Percentiles rank a stretch among this genome's conserved stretches.
phyloP scores from a whole-genome alignment of 1,140 invertebrate species.

The Phymorhynchus buccinoides region DNA sequence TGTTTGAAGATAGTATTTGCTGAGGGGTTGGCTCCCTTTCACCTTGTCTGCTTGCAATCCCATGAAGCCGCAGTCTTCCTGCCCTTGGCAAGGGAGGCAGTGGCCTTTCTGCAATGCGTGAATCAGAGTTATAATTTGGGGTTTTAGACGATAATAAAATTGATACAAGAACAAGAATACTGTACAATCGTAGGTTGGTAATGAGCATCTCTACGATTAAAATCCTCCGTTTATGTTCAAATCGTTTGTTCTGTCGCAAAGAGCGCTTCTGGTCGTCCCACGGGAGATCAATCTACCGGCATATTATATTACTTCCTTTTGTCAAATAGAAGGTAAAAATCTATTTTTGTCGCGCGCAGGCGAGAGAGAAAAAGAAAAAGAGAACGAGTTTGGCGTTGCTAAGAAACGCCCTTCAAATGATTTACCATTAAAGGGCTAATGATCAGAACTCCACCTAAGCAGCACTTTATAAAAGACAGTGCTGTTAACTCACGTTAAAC shows the following conservation, averaged over 20 bases:
- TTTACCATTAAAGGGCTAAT: too few relatives aligned
- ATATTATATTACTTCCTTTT: neutral
- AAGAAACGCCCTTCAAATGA: too few relatives aligned
- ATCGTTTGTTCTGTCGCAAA: neutral
- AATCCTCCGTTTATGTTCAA: neutral
- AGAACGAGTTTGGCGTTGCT: too few relatives aligned
- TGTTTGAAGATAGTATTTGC: constrained; percentile 58
- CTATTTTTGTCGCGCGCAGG: too few relatives aligned
- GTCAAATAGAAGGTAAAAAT: too few relatives aligned
- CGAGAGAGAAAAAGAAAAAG: too few relatives aligned
- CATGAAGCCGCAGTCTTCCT: constrained; percentile 56
- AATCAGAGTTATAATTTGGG: too few relatives aligned
- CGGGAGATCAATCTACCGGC: neutral
- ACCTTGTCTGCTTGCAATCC: constrained; percentile 61
- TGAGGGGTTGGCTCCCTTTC: constrained; percentile 48
- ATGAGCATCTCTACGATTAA: neutral
- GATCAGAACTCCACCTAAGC: neutral
- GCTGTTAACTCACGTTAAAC: constrained; percentile 75
- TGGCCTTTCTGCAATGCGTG: constrained; percentile 51
- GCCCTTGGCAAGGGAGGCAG: constrained; percentile 51
- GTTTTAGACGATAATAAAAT: too few relatives aligned
- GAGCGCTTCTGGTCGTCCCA: too few relatives aligned
- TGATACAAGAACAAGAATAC: too few relatives aligned
- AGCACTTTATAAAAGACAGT: neutral
- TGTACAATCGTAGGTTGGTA: neutral